A percentile compares a stretch with the other conserved stretches of the same genome.
phyloP scores from a whole-genome alignment of 2,797 vertebrate genomes.

The Chiloscyllium punctatum region DNA sequence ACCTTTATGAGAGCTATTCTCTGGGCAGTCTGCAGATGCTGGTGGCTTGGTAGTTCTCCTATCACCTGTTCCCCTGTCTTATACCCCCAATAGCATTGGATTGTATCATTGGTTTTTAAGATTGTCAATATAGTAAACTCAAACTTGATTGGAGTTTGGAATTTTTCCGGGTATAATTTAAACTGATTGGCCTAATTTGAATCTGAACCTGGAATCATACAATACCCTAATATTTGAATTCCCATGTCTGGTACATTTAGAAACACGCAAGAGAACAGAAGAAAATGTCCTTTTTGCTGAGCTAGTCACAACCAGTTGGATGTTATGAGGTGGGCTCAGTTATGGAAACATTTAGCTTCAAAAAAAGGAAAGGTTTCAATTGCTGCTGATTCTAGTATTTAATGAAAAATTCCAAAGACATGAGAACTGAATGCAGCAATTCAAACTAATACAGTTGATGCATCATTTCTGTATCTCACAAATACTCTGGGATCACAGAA shows the following conservation, averaged over 20 bases:
- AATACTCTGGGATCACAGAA: neutral
- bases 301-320: neutral
- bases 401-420: too few relatives aligned
- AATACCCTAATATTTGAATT: neutral
- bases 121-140: too few relatives aligned
- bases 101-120: too few relatives aligned
- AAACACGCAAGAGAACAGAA: neutral
- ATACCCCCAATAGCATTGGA: too few relatives aligned
- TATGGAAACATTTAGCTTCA: neutral
- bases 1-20: too few relatives aligned
- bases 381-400: too few relatives aligned
- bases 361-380: neutral
- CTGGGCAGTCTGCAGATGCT: too few relatives aligned
- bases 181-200: neutral
- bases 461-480: neutral
- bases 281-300: neutral
- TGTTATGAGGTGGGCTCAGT: neutral
- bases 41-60: too few relatives aligned
- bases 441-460: neutral
- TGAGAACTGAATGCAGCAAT: neutral
- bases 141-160: too few relatives aligned
- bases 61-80: too few relatives aligned
- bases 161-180: too few relatives aligned
- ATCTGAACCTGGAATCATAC: neutral
- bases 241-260: too few relatives aligned